These are phyloP conservation scores for Microplitis manilae DNA, from an alignment of 2,888 invertebrate genomes.

Conservation along the genomic window DNA sequence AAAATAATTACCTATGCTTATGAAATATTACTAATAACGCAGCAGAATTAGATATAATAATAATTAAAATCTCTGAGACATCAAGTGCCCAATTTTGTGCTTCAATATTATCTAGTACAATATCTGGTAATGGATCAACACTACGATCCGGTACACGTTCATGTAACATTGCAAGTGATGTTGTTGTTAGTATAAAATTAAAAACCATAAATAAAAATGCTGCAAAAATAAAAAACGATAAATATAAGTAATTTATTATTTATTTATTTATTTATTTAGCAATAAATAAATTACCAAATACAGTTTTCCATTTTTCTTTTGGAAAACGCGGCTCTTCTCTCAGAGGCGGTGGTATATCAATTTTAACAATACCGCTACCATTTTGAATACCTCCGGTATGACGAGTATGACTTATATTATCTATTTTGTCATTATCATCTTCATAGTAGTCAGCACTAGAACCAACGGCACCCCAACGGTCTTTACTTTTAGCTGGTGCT, in stretches of 20 bases:
- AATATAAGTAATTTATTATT: slow-evolving; percentile 12
- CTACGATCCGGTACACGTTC: slow-evolving; percentile 87
- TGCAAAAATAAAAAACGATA: slow-evolving; percentile 66
- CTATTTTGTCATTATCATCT: slow-evolving; percentile 72
- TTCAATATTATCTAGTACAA: slow-evolving; percentile 84
- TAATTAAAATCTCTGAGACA: slow-evolving; percentile 89
- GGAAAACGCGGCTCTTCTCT: slow-evolving; percentile 86
- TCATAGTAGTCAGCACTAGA: slow-evolving; percentile 72
- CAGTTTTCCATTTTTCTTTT: slow-evolving; percentile 88
- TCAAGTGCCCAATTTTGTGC: slow-evolving; percentile 86
- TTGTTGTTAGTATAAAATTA: slow-evolving; percentile 78
- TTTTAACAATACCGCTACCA: slow-evolving; percentile 74
- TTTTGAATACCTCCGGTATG: slow-evolving; percentile 62
- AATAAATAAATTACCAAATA: slow-evolving; percentile 72
- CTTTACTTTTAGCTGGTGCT: slow-evolving; percentile 71
- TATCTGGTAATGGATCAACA: slow-evolving; percentile 85
- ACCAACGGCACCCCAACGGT: slow-evolving; percentile 72
- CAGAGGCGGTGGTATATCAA: slow-evolving; percentile 79
- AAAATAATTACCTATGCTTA: slow-evolving; percentile 80
- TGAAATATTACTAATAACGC: slow-evolving; percentile 87
- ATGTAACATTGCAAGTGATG: slow-evolving; percentile 88
- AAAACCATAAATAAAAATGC: slow-evolving; percentile 77
- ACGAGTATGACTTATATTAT: slow-evolving; percentile 63
- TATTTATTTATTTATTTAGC: not conserved
- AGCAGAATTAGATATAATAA: slow-evolving; percentile 84